These are phyloP conservation scores for Melieria picta DNA, from an alignment of 2,888 invertebrate species.

Conservation along the genomic window DNA sequence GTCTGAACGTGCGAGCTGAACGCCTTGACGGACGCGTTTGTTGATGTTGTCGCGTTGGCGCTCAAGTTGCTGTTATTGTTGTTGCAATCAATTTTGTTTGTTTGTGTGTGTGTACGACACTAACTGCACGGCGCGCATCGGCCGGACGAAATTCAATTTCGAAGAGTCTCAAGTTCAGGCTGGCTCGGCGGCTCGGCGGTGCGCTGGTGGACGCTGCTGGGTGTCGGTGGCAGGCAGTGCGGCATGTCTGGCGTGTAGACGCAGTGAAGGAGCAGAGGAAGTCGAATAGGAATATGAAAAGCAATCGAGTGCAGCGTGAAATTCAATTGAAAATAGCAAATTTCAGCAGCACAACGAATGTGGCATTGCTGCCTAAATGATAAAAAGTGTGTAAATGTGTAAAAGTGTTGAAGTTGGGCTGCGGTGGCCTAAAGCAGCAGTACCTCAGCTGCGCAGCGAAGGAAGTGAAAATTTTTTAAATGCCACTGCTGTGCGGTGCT, in stretches of 20 bases:
- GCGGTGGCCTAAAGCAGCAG: no score
- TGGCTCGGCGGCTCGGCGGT: slow-evolving; percentile 19
- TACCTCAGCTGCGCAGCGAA: no score
- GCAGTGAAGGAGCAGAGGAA: not conserved
- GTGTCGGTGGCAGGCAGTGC: slow-evolving; percentile 15
- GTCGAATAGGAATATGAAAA: not conserved
- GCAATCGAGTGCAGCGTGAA: not conserved
- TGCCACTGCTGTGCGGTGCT: not conserved
- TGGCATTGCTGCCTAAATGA: no score
- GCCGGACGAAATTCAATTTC: not conserved
- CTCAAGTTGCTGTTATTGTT: not conserved
- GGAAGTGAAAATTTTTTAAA: slow-evolving; percentile 21
- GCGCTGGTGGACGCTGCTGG: slow-evolving; percentile 10
- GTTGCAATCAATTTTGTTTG: not conserved
- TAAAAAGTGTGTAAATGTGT: no score
- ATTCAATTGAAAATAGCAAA: not conserved
- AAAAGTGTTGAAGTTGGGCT: no score
- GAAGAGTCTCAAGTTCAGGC: slow-evolving; percentile 25
- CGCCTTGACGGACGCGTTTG: slow-evolving; percentile 46
- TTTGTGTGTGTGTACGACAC: no score
- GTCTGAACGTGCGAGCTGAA: slow-evolving; percentile 47
- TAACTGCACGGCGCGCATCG: not conserved
- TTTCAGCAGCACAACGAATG: not conserved
- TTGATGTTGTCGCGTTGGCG: slow-evolving; percentile 5
- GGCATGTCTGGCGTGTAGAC: not conserved